Percentiles rank a stretch among this genome's conserved stretches.
Evolutionary conservation across 1,140 invertebrate species (phyloP).

Genomic region (Zaprionus kolodkinae): DNA sequence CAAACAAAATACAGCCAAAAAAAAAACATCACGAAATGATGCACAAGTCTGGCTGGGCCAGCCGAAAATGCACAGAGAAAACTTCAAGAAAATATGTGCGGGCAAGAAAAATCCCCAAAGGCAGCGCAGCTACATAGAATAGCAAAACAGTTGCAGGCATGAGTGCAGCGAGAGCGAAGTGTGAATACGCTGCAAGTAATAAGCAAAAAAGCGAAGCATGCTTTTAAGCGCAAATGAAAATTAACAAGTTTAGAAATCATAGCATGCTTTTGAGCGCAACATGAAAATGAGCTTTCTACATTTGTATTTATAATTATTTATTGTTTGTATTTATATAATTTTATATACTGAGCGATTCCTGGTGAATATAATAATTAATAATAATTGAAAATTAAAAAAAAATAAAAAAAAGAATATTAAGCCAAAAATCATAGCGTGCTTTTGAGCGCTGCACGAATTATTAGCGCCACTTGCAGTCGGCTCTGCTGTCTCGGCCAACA

Average conservation of each 20-base stretch:
- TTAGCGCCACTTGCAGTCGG: conserved; percentile 22
- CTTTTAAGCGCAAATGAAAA: background rate
- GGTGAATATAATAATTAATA: too few species aligned
- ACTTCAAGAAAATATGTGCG: conserved; percentile 59
- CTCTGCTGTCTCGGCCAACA: background rate
- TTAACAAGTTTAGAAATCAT: background rate
- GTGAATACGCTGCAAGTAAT: conserved; percentile 13
- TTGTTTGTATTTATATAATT: too few species aligned
- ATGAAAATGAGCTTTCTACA: background rate
- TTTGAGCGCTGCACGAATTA: background rate
- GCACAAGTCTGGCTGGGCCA: conserved; percentile 39
- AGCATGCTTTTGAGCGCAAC: background rate
- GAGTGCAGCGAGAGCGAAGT: background rate
- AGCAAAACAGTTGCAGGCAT: conserved; percentile 11
- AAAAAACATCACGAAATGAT: conserved; percentile 23
- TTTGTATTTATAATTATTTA: too few species aligned
- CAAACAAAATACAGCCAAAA: conserved; percentile 9
- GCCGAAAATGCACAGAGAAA: conserved; percentile 49
- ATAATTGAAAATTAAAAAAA: too few species aligned
- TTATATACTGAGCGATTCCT: too few species aligned
- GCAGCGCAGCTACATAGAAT: conserved; percentile 26
- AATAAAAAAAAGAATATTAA: too few species aligned
- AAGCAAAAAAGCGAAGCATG: background rate
- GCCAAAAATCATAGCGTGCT: background rate
- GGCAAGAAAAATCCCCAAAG: conserved; percentile 54